A percentile compares a stretch with the other conserved stretches of the same genome.
phyloP scores from a whole-genome alignment of 2,113 vertebrate genomes.

The Cynocephalus volans region DNA sequence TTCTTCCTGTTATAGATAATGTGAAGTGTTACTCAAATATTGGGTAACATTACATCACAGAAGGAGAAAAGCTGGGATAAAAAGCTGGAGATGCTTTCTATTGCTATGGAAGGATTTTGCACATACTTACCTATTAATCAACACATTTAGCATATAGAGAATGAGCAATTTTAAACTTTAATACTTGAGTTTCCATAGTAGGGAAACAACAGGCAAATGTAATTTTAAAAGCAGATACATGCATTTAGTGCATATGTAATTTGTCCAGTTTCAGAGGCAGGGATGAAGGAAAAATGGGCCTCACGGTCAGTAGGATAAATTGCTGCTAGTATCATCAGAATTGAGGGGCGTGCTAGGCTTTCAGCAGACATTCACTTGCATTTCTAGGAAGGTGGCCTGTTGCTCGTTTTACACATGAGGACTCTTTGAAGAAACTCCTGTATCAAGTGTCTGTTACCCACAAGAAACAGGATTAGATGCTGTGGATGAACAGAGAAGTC shows the following conservation, averaged over 20 bases:
- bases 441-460: neutral
- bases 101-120: neutral
- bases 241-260: neutral
- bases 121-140: neutral
- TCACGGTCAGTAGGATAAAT: too few relatives aligned
- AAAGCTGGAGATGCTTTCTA: neutral
- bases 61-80: neutral
- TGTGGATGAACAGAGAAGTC: neutral
- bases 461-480: neutral
- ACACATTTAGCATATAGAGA: neutral
- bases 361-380: neutral
- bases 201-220: neutral
- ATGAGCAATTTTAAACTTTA: neutral
- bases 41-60: neutral
- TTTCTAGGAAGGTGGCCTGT: neutral
- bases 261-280: neutral
- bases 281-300: rapidly evolving
- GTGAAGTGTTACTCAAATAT: neutral
- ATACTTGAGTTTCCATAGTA: neutral
- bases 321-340: neutral
- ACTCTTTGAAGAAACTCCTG: neutral
- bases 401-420: neutral
- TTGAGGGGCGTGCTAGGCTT: neutral
- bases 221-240: neutral
- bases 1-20: neutral